Evolutionary conservation across 1,140 invertebrate species (phyloP).

Genomic region (Galendromus occidentalis): DNA sequence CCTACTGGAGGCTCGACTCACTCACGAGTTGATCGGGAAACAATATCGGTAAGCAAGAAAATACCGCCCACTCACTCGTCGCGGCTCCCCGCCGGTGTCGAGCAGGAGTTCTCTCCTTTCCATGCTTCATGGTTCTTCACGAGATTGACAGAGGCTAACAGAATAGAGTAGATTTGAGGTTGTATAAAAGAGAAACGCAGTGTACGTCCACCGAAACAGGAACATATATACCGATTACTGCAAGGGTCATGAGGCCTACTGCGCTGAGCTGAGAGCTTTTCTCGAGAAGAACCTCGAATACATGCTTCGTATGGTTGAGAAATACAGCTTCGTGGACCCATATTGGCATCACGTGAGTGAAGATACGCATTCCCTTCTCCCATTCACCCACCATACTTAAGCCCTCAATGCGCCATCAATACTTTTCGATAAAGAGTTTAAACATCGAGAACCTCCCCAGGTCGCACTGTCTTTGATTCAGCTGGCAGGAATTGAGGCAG

Average conservation of each 20-base stretch:
- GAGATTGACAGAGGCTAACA: too few relatives aligned
- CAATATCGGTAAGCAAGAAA: constrained; percentile 35
- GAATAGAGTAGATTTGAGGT: too few relatives aligned
- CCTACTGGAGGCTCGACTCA: constrained; percentile 56
- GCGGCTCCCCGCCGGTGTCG: too few relatives aligned
- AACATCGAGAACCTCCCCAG: not conserved
- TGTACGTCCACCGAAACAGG: constrained; percentile 22
- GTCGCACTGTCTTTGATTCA: not conserved
- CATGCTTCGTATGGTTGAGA: constrained; percentile 37
- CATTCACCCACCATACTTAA: too few relatives aligned
- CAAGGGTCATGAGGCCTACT: constrained; percentile 41
- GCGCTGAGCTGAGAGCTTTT: constrained; percentile 41
- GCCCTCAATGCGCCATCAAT: too few relatives aligned
- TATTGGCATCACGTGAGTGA: constrained; percentile 59
- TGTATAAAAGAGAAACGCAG: too few relatives aligned
- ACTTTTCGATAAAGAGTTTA: too few relatives aligned
- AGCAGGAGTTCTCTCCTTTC: too few relatives aligned
- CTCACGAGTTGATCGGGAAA: constrained; percentile 55
- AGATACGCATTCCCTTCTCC: constrained; percentile 9
- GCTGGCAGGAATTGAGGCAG: not conserved
- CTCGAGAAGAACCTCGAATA: constrained; percentile 41
- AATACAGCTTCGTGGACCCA: constrained; percentile 33
- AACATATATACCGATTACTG: constrained; percentile 52
- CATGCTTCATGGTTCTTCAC: too few relatives aligned
- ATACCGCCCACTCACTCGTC: too few relatives aligned